A percentile compares a stretch with the other conserved stretches of the same genome.
Evolutionary conservation across 2,888 invertebrate species (phyloP).

Genomic region (Gnatocerus cornutus): DNA sequence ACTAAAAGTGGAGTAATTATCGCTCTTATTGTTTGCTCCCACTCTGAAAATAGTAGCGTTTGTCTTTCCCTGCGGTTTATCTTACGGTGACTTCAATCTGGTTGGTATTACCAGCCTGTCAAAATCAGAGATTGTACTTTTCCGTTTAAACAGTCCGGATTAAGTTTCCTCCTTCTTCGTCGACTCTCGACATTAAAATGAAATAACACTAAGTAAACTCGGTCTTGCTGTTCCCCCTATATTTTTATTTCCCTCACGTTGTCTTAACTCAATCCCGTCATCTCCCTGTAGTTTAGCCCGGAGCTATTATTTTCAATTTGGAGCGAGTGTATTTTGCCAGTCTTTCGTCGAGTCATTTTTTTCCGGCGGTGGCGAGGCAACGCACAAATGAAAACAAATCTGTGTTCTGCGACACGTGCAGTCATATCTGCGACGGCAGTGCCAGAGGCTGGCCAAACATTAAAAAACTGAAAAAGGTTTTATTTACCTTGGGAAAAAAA

Average conservation of each 20-base stretch:
- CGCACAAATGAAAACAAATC: conserved; percentile 64
- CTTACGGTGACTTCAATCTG: conserved; percentile 35
- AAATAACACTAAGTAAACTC: conserved; percentile 38
- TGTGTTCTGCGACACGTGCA: conserved; percentile 53
- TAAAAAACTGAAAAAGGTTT: conserved; percentile 19
- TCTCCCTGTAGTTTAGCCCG: conserved; percentile 59
- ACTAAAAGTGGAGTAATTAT: not conserved
- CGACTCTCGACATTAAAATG: conserved; percentile 40
- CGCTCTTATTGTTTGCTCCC: not conserved
- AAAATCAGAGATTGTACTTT: conserved; percentile 55
- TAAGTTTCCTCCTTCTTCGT: conserved; percentile 21
- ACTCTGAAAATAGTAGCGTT: not conserved
- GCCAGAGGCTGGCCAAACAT: conserved; percentile 34
- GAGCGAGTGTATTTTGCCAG: conserved; percentile 62
- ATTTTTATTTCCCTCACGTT: conserved; percentile 62
- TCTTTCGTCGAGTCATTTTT: conserved; percentile 56
- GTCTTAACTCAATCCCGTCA: conserved; percentile 65
- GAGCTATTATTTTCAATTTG: conserved; percentile 67
- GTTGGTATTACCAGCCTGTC: conserved; percentile 50
- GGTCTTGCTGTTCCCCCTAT: conserved; percentile 45
- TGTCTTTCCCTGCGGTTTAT: conserved; percentile 5
- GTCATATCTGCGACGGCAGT: conserved; percentile 22
- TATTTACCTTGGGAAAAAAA: conserved; percentile 12
- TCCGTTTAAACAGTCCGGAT: conserved; percentile 45
- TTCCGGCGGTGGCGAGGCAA: conserved; percentile 44